Percentiles rank a stretch among this genome's conserved stretches.
These are phyloP conservation scores for Tyto alba DNA, from an alignment of 2,113 vertebrate species.

Conservation along the genomic window DNA sequence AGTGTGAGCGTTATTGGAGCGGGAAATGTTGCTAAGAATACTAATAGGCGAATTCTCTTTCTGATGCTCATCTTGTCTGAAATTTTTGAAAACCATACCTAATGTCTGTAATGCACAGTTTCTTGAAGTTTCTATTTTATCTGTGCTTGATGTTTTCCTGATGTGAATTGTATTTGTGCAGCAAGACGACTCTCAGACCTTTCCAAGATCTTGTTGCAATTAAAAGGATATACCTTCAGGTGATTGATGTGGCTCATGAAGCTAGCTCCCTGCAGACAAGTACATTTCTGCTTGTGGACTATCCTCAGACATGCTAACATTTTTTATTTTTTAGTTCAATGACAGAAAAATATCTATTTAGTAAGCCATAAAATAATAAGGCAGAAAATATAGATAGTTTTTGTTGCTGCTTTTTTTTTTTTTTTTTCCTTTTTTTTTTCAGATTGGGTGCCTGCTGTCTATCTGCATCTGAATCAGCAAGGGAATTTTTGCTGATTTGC, in stretches of 20 bases:
- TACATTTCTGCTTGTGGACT: background rate
- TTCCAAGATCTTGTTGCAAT: background rate
- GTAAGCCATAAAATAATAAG: background rate
- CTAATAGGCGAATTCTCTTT: constrained; percentile 6
- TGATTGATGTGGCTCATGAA: background rate
- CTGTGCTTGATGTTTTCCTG: background rate
- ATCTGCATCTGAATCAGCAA: background rate
- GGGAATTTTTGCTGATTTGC: background rate
- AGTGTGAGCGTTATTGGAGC: background rate
- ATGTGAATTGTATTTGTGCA: background rate
- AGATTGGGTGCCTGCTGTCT: background rate
- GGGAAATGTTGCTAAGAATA: constrained; percentile 1
- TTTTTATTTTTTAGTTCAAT: background rate
- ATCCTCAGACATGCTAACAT: background rate
- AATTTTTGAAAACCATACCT: constrained; percentile 13
- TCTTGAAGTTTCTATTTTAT: background rate
- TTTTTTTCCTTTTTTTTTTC: no score
- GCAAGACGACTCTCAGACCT: background rate
- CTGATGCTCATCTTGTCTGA: background rate
- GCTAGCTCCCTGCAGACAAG: background rate
- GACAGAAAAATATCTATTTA: background rate
- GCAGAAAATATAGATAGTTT: background rate
- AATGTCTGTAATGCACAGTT: background rate
- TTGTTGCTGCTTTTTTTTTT: background rate
- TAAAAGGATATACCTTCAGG: background rate